A percentile compares a stretch with the other conserved stretches of the same genome.
phyloP scores from a whole-genome alignment of 2,797 vertebrate species.

The Coracias cyanogaster region DNA sequence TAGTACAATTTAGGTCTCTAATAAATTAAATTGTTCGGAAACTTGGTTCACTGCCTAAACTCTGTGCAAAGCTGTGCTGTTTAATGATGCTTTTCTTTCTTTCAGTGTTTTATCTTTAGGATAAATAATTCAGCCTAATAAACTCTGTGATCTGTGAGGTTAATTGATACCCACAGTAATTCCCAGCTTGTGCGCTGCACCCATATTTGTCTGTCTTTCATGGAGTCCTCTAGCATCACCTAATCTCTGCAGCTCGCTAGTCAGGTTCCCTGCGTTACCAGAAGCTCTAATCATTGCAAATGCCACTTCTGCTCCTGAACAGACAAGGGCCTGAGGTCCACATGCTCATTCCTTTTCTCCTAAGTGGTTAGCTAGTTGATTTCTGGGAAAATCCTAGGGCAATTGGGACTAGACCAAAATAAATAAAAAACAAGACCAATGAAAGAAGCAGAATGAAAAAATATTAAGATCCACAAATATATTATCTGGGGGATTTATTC shows the following conservation, averaged over 20 bases:
- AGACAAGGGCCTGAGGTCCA: not conserved
- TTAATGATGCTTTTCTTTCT: slow-evolving; percentile 63
- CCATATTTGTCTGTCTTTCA: slow-evolving; percentile 28
- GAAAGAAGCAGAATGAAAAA: not conserved
- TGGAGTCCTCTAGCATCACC: not conserved
- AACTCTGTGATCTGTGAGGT: slow-evolving; percentile 56
- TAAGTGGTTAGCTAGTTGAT: not conserved
- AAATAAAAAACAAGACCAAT: not conserved
- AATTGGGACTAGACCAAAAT: not conserved
- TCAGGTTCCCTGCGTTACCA: not conserved
- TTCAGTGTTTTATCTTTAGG: slow-evolving; percentile 53
- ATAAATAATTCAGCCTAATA: slow-evolving; percentile 73
- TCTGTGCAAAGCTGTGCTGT: slow-evolving; percentile 35
- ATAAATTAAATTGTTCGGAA: slow-evolving; percentile 73
- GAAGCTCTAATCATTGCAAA: slow-evolving; percentile 6
- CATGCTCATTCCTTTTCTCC: not conserved
- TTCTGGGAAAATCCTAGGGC: not conserved
- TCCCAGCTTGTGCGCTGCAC: slow-evolving; percentile 25
- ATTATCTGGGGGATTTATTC: slow-evolving; percentile 40
- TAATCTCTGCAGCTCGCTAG: slow-evolving; percentile 11
- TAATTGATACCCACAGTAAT: slow-evolving; percentile 65
- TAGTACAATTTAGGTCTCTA: slow-evolving; percentile 56
- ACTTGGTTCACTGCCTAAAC: slow-evolving; percentile 69
- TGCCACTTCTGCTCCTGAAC: not conserved
- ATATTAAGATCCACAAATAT: not conserved